phyloP scores from a whole-genome alignment of 2,797 vertebrate genomes.

The Notamacropus eugenii region DNA sequence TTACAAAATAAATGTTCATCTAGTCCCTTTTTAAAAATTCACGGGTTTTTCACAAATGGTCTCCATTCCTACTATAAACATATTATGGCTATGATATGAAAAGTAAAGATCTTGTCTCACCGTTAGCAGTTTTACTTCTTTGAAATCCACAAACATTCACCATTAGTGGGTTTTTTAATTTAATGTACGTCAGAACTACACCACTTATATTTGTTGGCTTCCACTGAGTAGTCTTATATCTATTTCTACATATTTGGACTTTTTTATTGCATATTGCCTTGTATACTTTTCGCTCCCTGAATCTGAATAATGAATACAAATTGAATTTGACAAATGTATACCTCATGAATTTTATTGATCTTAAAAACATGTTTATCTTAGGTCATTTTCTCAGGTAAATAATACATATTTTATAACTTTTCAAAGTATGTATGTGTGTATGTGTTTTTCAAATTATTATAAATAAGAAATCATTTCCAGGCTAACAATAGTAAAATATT shows the following conservation, averaged over 20 bases:
- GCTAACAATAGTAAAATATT: conserved; percentile 5
- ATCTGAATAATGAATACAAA: conserved; percentile 52
- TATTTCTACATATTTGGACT: not conserved
- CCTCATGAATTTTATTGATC: conserved; percentile 32
- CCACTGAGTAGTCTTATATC: not conserved
- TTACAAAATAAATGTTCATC: conserved; percentile 3
- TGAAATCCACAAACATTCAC: not conserved
- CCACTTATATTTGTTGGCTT: not conserved
- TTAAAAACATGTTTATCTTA: conserved; percentile 46
- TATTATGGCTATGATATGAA: not conserved
- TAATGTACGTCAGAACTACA: not conserved
- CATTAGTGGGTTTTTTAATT: not conserved
- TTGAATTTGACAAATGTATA: conserved; percentile 28
- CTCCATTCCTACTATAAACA: not conserved
- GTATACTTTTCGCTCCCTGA: conserved; percentile 20
- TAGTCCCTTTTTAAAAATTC: not conserved
- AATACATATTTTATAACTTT: conserved; percentile 64
- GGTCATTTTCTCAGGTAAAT: conserved; percentile 59
- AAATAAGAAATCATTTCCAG: conserved; percentile 42
- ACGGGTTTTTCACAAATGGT: not conserved
- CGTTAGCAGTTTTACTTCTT: not conserved
- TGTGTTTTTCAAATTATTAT: conserved; percentile 28
- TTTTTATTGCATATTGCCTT: not conserved
- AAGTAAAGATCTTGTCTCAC: not conserved
- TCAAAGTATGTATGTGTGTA: not conserved